These are phyloP conservation scores for Drosophila repleta DNA, from an alignment of 1,140 invertebrate genomes.

Conservation along the genomic window DNA sequence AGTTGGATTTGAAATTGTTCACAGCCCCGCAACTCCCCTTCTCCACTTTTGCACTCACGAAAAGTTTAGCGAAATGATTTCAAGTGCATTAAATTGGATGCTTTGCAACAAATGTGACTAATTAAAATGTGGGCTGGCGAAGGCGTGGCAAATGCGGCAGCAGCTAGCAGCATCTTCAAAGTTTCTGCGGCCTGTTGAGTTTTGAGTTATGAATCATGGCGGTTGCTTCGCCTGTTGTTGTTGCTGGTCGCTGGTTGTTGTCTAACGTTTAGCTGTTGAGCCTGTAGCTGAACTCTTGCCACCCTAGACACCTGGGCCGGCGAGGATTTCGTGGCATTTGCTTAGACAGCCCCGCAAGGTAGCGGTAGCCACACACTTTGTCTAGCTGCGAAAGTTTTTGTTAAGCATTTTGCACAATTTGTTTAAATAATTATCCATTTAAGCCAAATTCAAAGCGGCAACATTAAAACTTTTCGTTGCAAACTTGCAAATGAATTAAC, in stretches of 20 bases:
- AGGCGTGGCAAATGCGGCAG: slow-evolving; percentile 35
- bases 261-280: slow-evolving; percentile 40
- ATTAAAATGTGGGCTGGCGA: slow-evolving; percentile 67
- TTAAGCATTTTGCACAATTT: slow-evolving; percentile 70
- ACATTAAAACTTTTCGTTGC: slow-evolving; percentile 71
- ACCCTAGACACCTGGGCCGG: slow-evolving; percentile 21
- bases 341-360: slow-evolving; percentile 18
- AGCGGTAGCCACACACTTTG: background rate
- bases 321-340: slow-evolving; percentile 27
- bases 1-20: slow-evolving; percentile 26
- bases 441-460: slow-evolving; percentile 68
- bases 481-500: slow-evolving; percentile 72
- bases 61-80: slow-evolving; percentile 74
- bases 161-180: slow-evolving; percentile 35
- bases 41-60: slow-evolving; percentile 35
- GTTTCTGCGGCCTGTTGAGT: slow-evolving; percentile 42
- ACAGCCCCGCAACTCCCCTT: background rate
- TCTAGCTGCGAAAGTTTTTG: slow-evolving; percentile 38
- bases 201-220: slow-evolving; percentile 58
- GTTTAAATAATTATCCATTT: slow-evolving; percentile 80
- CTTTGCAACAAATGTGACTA: slow-evolving; percentile 78
- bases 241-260: slow-evolving; percentile 9
- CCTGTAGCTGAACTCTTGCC: slow-evolving; percentile 9
- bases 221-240: slow-evolving; percentile 23
- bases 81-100: slow-evolving; percentile 79